A percentile compares a stretch with the other conserved stretches of the same genome.
These are phyloP conservation scores for Silurus meridionalis DNA, from an alignment of 2,113 vertebrate genomes.

Conservation along the genomic window DNA sequence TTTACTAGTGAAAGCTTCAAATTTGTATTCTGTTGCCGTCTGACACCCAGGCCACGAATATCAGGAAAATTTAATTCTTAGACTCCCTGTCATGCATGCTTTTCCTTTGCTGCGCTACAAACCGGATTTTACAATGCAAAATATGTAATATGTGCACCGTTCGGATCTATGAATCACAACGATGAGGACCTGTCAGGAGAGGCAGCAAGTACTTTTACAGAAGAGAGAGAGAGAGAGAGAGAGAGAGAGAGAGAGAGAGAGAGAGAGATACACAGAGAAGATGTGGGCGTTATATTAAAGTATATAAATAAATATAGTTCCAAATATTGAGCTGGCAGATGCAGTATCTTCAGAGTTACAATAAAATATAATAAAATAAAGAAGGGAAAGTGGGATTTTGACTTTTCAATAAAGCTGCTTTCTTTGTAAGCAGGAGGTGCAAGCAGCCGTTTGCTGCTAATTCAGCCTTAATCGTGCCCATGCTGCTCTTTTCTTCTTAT, in stretches of 20 bases:
- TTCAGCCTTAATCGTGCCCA: conserved; percentile 18
- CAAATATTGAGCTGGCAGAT: conserved; percentile 64
- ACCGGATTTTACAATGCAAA: conserved; percentile 63
- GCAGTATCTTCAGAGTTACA: conserved; percentile 48
- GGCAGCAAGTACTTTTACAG: conserved; percentile 60
- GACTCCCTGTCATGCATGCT: conserved; percentile 46
- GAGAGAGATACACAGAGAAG: conserved; percentile 67
- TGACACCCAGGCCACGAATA: background rate
- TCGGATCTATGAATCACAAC: conserved; percentile 70
- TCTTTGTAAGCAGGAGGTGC: conserved; percentile 3
- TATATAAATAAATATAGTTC: conserved; percentile 68
- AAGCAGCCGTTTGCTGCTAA: conserved; percentile 4
- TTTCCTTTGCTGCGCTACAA: conserved; percentile 52
- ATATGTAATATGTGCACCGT: conserved; percentile 63
- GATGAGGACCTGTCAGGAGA: conserved; percentile 69
- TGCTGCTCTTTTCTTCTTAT: background rate
- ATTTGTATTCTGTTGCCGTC: conserved; percentile 11
- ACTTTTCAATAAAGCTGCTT: conserved; percentile 14
- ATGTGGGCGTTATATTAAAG: conserved; percentile 76
- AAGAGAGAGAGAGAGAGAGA: conserved; percentile 51
- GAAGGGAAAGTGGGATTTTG: conserved; percentile 12
- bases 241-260: conserved; percentile 36
- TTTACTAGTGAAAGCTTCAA: background rate
- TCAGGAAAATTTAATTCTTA: conserved; percentile 44
- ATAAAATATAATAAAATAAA: conserved; percentile 47